Percentiles rank a stretch among this genome's conserved stretches.
These are phyloP conservation scores for Saguinus midas DNA, from an alignment of 2,113 vertebrate genomes.

Conservation along the genomic window DNA sequence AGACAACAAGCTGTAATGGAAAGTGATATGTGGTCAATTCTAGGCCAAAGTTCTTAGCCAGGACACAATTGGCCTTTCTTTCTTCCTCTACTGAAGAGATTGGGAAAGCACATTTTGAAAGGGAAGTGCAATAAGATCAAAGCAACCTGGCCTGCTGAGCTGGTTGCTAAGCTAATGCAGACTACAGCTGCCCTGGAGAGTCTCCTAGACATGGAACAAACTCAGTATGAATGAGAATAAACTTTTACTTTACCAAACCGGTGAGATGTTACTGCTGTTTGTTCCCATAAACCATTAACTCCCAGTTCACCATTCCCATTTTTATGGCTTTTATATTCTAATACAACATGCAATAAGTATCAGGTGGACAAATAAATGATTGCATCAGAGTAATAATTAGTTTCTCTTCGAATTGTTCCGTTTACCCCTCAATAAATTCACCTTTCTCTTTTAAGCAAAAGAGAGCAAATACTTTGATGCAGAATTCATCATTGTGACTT, in stretches of 20 bases:
- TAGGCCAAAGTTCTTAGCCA: neutral
- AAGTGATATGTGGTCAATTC: neutral
- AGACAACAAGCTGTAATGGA: neutral
- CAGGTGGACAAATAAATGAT: neutral
- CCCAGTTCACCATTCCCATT: too few relatives aligned
- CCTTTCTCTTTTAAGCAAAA: neutral
- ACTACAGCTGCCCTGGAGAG: neutral
- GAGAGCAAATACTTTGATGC: neutral
- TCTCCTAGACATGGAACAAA: neutral
- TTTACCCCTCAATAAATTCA: neutral
- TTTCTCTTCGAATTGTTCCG: neutral
- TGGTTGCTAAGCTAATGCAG: neutral
- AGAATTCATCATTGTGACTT: slow-evolving; percentile 22
- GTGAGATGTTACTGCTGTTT: neutral
- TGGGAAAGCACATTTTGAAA: neutral
- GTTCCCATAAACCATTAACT: neutral
- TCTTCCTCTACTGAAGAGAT: neutral
- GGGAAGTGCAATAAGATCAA: neutral
- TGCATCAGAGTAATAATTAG: neutral
- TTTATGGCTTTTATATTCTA: too few relatives aligned
- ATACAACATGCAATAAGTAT: neutral
- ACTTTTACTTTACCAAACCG: neutral
- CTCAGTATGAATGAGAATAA: neutral
- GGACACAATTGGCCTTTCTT: neutral
- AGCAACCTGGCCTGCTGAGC: neutral